A percentile compares a stretch with the other conserved stretches of the same genome.
These are phyloP conservation scores for Nebria brevicollis DNA, from an alignment of 2,888 invertebrate genomes.

Conservation along the genomic window DNA sequence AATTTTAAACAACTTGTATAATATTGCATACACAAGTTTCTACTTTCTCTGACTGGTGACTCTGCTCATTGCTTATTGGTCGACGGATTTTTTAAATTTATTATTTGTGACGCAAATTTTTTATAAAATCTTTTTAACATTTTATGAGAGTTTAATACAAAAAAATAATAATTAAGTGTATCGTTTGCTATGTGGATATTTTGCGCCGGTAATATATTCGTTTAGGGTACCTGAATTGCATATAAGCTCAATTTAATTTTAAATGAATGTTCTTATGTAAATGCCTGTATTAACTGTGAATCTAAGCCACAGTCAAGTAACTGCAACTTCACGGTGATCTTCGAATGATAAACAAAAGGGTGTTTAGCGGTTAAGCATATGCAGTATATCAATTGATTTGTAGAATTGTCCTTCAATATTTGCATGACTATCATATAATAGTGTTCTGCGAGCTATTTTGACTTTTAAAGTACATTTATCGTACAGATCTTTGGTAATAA, in stretches of 20 bases:
- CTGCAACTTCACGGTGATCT: neutral
- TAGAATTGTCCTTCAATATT: conserved; percentile 7
- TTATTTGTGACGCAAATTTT: neutral
- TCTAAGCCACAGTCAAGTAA: neutral
- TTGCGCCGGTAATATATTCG: neutral
- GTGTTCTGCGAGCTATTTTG: neutral
- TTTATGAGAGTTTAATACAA: too few species aligned
- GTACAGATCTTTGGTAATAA: neutral
- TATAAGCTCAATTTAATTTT: neutral
- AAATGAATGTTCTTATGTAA: neutral
- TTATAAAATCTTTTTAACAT: too few species aligned
- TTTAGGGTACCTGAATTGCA: neutral
- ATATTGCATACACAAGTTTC: neutral
- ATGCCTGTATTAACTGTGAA: neutral
- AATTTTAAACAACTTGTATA: conserved; percentile 2
- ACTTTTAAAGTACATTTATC: conserved; percentile 18
- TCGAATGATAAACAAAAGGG: neutral
- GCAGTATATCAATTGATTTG: conserved; percentile 12
- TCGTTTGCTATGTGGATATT: too few species aligned
- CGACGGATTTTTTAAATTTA: neutral
- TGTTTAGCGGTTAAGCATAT: neutral
- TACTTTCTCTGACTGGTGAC: neutral
- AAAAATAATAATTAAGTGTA: too few species aligned
- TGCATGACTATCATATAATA: conserved; percentile 16
- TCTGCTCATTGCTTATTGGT: neutral